These are phyloP conservation scores for Cephus runcator DNA, from an alignment of 2,888 invertebrate genomes.

Conservation along the genomic window DNA sequence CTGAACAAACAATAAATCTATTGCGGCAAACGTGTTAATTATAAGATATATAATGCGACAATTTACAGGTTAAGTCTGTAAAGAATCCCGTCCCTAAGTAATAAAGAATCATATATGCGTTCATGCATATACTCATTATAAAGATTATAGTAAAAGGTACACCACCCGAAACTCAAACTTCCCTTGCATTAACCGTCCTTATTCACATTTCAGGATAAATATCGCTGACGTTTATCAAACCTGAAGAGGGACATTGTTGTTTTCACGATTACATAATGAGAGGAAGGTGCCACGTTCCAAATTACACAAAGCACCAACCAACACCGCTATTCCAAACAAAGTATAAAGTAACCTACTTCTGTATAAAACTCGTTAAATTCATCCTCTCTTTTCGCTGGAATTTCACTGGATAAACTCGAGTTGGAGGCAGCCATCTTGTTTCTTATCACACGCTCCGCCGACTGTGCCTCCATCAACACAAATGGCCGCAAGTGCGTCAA, in stretches of 20 bases:
- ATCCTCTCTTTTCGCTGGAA: constrained; percentile 70
- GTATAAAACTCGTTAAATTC: constrained; percentile 85
- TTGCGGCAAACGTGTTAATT: constrained; percentile 6
- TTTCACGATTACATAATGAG: constrained; percentile 24
- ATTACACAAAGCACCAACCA: neutral
- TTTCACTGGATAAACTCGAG: constrained; percentile 56
- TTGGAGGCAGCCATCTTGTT: constrained; percentile 62
- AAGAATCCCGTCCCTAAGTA: neutral
- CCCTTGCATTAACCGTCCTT: neutral
- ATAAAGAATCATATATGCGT: neutral
- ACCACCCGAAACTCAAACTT: neutral
- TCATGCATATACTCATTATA: neutral
- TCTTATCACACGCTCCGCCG: constrained; percentile 19
- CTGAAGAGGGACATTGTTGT: neutral
- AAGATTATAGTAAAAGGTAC: neutral
- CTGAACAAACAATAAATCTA: constrained; percentile 66
- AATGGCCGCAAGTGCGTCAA: neutral
- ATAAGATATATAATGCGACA: constrained; percentile 25
- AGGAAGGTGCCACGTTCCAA: neutral
- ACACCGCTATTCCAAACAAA: neutral
- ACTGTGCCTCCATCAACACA: neutral
- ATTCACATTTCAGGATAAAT: constrained; percentile 13
- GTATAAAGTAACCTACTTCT: constrained; percentile 72
- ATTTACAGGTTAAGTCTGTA: constrained; percentile 26
- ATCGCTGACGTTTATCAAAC: constrained; percentile 33